These are phyloP conservation scores for Helogale parvula DNA, from an alignment of 2,113 vertebrate genomes.

Conservation along the genomic window DNA sequence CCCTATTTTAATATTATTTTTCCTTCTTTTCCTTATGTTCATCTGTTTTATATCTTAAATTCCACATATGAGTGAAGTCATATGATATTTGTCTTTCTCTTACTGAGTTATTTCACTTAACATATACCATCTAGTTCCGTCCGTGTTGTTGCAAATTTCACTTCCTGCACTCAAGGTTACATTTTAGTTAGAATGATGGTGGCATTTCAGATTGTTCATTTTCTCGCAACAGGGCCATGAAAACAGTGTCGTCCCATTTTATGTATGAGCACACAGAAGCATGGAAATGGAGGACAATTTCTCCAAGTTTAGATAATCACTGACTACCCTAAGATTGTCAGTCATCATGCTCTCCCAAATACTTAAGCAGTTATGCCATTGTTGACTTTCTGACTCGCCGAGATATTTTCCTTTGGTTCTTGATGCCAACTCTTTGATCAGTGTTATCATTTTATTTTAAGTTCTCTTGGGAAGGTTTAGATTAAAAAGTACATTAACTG, in stretches of 20 bases:
- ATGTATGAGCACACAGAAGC: not conserved
- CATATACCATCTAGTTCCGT: no score
- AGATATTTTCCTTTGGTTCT: not conserved
- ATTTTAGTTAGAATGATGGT: not conserved
- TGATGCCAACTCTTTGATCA: not conserved
- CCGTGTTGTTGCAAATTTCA: not conserved
- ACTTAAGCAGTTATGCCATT: not conserved
- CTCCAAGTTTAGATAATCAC: not conserved
- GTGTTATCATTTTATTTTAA: not conserved
- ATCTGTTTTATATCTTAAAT: no score
- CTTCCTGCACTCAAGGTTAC: not conserved
- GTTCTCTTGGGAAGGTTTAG: constrained; percentile 14
- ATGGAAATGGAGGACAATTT: not conserved
- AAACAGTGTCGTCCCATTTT: not conserved
- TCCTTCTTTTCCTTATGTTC: no score
- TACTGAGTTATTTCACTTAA: no score
- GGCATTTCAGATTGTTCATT: not conserved
- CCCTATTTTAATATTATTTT: no score
- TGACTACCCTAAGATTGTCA: not conserved
- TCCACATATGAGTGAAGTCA: no score
- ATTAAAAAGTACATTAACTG: not conserved
- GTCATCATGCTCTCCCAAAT: not conserved
- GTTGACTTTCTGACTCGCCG: not conserved
- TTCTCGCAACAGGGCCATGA: not conserved
- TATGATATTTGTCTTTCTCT: no score